Conservation (phyloP, 2,888 invertebrate genomes). For the Drosophila algonquin region DNA sequence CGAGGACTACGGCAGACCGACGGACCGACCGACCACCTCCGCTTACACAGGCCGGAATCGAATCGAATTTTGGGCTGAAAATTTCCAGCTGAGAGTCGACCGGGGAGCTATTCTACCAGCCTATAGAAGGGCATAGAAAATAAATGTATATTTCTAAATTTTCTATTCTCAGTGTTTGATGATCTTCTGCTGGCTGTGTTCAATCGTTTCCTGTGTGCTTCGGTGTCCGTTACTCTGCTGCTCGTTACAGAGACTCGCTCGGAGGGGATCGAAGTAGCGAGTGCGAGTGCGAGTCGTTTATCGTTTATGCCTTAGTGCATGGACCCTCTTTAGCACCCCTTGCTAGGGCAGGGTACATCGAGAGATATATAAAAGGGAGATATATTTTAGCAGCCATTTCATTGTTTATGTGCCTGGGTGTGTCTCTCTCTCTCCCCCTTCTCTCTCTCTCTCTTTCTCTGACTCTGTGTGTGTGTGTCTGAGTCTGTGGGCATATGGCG, state of each 20-base stretch:
- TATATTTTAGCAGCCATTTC: conserved; percentile 62
- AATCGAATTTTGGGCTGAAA: conserved; percentile 19
- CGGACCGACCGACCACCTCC: conserved; percentile 1
- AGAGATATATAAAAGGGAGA: conserved; percentile 27
- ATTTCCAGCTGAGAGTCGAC: not conserved
- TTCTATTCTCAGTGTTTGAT: too few relatives aligned
- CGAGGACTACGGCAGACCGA: conserved; percentile 13
- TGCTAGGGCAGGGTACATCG: conserved; percentile 29
- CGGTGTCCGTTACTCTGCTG: too few relatives aligned
- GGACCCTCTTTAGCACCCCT: conserved; percentile 5
- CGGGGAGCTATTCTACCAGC: not conserved
- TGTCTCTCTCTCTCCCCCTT: conserved; percentile 22
- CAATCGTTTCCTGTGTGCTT: too few relatives aligned
- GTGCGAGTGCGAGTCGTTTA: not conserved
- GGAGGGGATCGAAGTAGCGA: too few relatives aligned
- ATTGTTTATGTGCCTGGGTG: conserved; percentile 64
- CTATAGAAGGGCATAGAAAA: not conserved
- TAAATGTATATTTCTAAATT: not conserved
- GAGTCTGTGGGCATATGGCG: conserved; percentile 49
- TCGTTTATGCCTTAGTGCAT: not conserved
- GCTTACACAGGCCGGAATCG: conserved; percentile 28
- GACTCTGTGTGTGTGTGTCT: conserved; percentile 15
- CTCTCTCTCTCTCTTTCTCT: conserved; percentile 3
- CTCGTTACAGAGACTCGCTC: not conserved
- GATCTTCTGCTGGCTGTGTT: too few relatives aligned